Percentiles rank a stretch among this genome's conserved stretches.
phyloP scores from a whole-genome alignment of 1,140 invertebrate species.

The Sweltsa coloradensis region DNA sequence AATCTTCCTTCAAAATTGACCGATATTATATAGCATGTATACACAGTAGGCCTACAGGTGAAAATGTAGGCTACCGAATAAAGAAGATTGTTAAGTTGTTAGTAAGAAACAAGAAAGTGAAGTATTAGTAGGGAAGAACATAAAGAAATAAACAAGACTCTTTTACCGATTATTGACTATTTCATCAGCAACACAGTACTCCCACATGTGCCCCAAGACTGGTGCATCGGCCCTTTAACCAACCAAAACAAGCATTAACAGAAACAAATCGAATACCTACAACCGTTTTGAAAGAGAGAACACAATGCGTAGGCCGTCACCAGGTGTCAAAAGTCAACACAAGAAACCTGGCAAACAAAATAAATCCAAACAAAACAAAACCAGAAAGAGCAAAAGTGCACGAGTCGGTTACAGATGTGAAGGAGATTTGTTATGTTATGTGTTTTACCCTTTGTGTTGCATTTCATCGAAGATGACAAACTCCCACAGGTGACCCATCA shows the following conservation, averaged over 20 bases:
- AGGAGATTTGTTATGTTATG: background rate
- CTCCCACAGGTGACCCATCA: slow-evolving; percentile 86
- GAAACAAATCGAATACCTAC: background rate
- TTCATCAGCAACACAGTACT: slow-evolving; percentile 74
- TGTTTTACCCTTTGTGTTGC: slow-evolving; percentile 41
- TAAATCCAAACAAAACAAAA: slow-evolving; percentile 2
- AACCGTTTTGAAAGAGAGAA: background rate
- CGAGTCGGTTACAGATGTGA: background rate
- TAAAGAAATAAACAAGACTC: too few species aligned
- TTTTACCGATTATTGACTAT: too few species aligned
- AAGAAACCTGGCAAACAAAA: background rate
- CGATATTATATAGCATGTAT: too few species aligned
- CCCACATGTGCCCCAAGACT: slow-evolving; percentile 88
- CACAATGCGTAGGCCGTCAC: background rate
- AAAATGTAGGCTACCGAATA: too few species aligned
- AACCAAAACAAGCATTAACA: slow-evolving; percentile 28
- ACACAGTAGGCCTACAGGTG: too few species aligned
- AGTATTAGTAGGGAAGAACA: too few species aligned
- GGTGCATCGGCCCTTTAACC: slow-evolving; percentile 92
- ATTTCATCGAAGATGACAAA: slow-evolving; percentile 57
- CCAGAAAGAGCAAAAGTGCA: slow-evolving; percentile 9
- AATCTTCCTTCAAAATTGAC: too few species aligned
- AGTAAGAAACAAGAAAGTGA: too few species aligned
- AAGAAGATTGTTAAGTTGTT: too few species aligned
- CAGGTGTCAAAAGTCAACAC: background rate